These are phyloP conservation scores for Herpailurus yagouaroundi DNA, from an alignment of 2,113 vertebrate genomes.

Conservation along the genomic window DNA sequence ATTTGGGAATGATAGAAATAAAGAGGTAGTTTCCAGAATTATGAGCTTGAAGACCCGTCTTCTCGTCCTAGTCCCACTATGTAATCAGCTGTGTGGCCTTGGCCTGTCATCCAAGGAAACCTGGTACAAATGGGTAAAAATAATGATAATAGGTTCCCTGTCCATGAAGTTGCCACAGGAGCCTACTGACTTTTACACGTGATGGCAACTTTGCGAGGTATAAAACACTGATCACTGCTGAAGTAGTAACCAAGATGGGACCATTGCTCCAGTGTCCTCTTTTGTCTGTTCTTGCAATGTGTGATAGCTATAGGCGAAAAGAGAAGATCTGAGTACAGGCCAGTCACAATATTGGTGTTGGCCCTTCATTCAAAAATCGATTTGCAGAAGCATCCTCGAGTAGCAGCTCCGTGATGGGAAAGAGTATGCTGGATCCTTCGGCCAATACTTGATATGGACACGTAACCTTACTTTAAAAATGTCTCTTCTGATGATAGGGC, in stretches of 20 bases:
- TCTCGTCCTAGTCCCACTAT: slow-evolving; percentile 38
- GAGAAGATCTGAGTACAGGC: neutral
- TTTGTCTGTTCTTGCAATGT: neutral
- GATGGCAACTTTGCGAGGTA: neutral
- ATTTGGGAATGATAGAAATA: slow-evolving; percentile 72
- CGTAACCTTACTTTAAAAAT: neutral
- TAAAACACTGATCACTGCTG: neutral
- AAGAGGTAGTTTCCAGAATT: slow-evolving; percentile 68
- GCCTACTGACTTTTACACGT: neutral
- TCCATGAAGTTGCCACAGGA: neutral
- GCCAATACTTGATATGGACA: neutral
- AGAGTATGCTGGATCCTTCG: neutral
- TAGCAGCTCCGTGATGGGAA: neutral
- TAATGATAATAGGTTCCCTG: neutral
- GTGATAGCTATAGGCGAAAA: neutral
- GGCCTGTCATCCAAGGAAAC: slow-evolving; percentile 53
- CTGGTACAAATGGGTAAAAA: slow-evolving; percentile 42
- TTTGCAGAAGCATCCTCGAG: neutral
- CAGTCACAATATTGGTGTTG: neutral
- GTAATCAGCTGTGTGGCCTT: slow-evolving; percentile 62
- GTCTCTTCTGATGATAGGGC: neutral
- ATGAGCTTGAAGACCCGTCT: slow-evolving; percentile 58
- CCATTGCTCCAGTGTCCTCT: neutral
- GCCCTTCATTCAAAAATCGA: neutral
- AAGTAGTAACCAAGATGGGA: neutral